Conservation (phyloP, 2,888 invertebrate species). For the Cheilosia grossa region DNA sequence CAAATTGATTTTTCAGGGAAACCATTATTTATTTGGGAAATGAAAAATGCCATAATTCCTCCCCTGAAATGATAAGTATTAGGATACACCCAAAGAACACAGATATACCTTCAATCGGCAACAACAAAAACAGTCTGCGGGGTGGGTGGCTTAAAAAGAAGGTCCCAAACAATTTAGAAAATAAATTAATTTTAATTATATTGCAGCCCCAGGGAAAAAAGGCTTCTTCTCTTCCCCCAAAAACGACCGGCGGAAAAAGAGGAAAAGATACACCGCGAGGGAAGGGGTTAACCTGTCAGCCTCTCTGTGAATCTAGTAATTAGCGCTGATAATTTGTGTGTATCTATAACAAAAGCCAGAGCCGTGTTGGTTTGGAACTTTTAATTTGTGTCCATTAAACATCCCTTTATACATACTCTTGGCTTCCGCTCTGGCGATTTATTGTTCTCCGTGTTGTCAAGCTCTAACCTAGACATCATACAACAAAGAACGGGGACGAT, state of each 20-base stretch:
- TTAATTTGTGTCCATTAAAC: background rate
- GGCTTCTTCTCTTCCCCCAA: conserved; percentile 2
- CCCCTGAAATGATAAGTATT: too few species aligned
- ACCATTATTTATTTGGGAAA: conserved; percentile 9
- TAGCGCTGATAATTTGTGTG: conserved; percentile 43
- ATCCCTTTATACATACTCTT: conserved; percentile 17
- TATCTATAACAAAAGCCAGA: conserved; percentile 34
- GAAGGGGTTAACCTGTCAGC: conserved; percentile 10
- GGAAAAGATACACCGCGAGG: background rate
- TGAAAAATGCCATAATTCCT: too few species aligned
- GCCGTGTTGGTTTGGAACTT: conserved; percentile 10
- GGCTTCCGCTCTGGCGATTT: conserved; percentile 15
- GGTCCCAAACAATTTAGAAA: conserved; percentile 36
- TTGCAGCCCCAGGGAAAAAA: conserved; percentile 18
- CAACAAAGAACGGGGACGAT: conserved; percentile 16
- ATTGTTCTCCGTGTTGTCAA: conserved; percentile 16
- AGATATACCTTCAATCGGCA: too few species aligned
- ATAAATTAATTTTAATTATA: conserved; percentile 47
- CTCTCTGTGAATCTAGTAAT: conserved; percentile 24
- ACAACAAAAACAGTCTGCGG: background rate
- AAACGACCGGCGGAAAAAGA: too few species aligned
- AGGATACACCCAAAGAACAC: too few species aligned
- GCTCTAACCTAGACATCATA: conserved; percentile 3
- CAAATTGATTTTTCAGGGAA: conserved; percentile 40
- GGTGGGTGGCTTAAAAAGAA: conserved; percentile 22